Percentiles rank a stretch among this genome's conserved stretches.
These are phyloP conservation scores for Cheilosia urbana DNA, from an alignment of 2,888 invertebrate genomes.

Conservation along the genomic window DNA sequence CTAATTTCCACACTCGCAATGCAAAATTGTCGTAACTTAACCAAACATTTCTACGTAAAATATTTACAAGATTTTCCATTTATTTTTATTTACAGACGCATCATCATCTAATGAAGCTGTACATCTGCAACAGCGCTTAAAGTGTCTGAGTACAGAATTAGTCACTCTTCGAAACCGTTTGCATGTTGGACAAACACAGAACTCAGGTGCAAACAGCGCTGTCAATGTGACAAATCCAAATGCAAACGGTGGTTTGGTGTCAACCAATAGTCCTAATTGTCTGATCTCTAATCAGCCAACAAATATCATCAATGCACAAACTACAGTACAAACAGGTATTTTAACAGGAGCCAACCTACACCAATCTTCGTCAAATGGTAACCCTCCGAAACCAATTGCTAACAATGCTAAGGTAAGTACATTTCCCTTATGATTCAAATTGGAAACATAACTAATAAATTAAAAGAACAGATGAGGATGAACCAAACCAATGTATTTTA, in stretches of 20 bases:
- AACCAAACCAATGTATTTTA: no score
- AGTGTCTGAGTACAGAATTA: conserved; percentile 95
- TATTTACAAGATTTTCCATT: not conserved
- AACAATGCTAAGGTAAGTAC: conserved; percentile 72
- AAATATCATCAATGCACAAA: conserved; percentile 61
- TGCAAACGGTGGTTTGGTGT: conserved; percentile 68
- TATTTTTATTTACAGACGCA: conserved; percentile 88
- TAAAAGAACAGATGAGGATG: no score
- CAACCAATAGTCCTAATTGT: conserved; percentile 66
- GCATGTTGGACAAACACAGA: conserved; percentile 88
- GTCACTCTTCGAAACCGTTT: conserved; percentile 95
- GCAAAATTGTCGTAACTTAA: no score
- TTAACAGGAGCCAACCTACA: conserved; percentile 60
- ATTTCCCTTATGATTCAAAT: not conserved
- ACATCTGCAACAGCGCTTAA: conserved; percentile 94
- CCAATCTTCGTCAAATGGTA: conserved; percentile 59
- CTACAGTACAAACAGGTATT: conserved; percentile 67
- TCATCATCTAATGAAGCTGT: conserved; percentile 97
- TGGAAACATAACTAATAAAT: not conserved
- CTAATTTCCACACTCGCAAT: no score
- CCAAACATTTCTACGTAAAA: no score
- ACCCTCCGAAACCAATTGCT: conserved; percentile 69
- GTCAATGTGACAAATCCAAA: conserved; percentile 81
- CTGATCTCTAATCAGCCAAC: conserved; percentile 62
- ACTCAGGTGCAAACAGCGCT: conserved; percentile 79